Evolutionary conservation across 2,888 invertebrate species (phyloP), one percentile per base, ranked within the genome.

Genomic region (Platycheirus rosarum): DNA sequence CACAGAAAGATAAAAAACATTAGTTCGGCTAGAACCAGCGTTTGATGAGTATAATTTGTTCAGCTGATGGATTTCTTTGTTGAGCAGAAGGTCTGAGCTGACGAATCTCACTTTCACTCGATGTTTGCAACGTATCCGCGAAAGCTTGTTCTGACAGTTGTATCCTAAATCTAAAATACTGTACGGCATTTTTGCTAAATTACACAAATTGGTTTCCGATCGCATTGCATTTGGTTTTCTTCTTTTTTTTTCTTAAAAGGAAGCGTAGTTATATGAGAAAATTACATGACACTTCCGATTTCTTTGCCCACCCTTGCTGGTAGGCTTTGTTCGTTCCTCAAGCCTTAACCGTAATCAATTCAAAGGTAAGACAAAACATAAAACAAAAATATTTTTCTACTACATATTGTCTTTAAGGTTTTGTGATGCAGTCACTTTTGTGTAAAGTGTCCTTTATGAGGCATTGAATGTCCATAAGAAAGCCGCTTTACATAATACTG

Each of bases 1-100:
- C 63, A 88, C 84, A 29, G 87, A 86, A 14, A 88, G 60, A 77
- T 87, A 88, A 79, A 86, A 85, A 55, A 87, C 48, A 46, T 82
- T 82, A 26, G 42, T 48, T 40, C 62, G 53, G 6, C 66, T 40
- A n/a, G 66, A 44, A 14, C 65, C 46, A 60, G 48, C 9, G 42
- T 73, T 73, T n/a, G 42, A 35, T 13, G 78, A 62, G 51, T 63
- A 82, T 8, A 77, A 48, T 53, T 73, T 82, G 51, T 73, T 76
- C 7, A 82, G 48, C 14, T 70, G 71, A 40, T 70, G 51, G 46
- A 66, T 57, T 63, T 68, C 76, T 29, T 76, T 82, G 13, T 53
- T 70, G 7, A 76, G 26, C 7, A 75, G 57, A 29, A 14, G 23
- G 14, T 66, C 66, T n/a, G 75, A 35, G 18, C 26, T 62, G n/a